A percentile compares a stretch with the other conserved stretches of the same genome.
These are phyloP conservation scores for Sebastes matsubarae DNA, from an alignment of 2,797 vertebrate genomes.

Conservation along the genomic window DNA sequence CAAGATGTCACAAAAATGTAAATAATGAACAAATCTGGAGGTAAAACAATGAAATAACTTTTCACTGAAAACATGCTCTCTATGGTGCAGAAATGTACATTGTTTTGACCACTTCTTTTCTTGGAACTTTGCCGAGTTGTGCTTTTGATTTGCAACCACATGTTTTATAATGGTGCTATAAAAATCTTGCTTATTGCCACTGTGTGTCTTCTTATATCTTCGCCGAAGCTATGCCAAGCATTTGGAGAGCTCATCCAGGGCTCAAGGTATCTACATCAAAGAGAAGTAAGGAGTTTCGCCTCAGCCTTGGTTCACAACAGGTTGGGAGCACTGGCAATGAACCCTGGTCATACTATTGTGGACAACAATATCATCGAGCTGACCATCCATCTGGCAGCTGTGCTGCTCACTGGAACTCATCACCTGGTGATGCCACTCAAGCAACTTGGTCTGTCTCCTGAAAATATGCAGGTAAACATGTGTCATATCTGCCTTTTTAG, in stretches of 20 bases:
- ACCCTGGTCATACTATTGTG: background rate
- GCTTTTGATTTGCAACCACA: background rate
- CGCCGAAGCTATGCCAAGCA: slow-evolving; percentile 71
- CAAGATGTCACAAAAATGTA: background rate
- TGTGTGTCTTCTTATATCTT: background rate
- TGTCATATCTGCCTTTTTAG: background rate
- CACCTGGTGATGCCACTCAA: slow-evolving; percentile 80
- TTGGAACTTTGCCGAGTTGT: background rate
- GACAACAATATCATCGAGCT: slow-evolving; percentile 68
- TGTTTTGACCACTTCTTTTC: background rate
- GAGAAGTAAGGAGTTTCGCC: slow-evolving; percentile 70
- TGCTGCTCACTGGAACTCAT: slow-evolving; percentile 76
- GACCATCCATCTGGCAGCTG: slow-evolving; percentile 75
- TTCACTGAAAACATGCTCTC: background rate
- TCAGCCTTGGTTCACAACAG: slow-evolving; percentile 76
- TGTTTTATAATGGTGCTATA: background rate
- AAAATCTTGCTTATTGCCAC: background rate
- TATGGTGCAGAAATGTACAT: background rate
- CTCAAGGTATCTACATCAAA: slow-evolving; percentile 61
- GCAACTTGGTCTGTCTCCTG: slow-evolving; percentile 80
- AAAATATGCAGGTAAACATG: slow-evolving; percentile 83
- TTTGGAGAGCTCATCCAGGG: slow-evolving; percentile 74
- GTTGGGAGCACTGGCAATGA: slow-evolving; percentile 54
- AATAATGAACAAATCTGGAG: background rate
- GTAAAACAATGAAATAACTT: background rate